Percentiles rank a stretch among this genome's conserved stretches.
These are phyloP conservation scores for Bergia puertoricense DNA, from an alignment of 92 coral and sea anemone genomes.

Conservation along the genomic window DNA sequence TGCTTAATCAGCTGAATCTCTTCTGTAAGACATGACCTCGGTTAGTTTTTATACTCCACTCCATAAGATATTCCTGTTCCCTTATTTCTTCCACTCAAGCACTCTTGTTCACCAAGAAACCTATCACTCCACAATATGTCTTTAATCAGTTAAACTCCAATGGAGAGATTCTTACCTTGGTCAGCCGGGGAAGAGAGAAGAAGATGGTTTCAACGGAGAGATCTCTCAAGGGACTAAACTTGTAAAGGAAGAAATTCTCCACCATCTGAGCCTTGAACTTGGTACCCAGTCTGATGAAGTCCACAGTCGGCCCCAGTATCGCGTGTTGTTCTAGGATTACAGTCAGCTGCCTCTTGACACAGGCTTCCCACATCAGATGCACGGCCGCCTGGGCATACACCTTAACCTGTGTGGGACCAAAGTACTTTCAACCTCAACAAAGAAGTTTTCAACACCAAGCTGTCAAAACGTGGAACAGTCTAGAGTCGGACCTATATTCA, in stretches of 20 bases:
- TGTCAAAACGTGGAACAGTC: too few species aligned
- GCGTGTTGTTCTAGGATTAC: constrained; percentile 60
- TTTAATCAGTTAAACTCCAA: too few species aligned
- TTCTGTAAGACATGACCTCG: too few species aligned
- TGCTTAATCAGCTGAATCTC: too few species aligned
- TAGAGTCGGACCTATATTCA: too few species aligned
- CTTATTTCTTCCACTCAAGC: too few species aligned
- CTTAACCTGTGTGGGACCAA: constrained; percentile 47
- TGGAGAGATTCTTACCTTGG: constrained; percentile 43
- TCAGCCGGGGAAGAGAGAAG: constrained; percentile 79
- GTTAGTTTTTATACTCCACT: too few species aligned
- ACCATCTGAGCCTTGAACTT: constrained; percentile 74
- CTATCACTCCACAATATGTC: too few species aligned
- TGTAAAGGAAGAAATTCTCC: constrained; percentile 82
- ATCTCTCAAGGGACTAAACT: constrained; percentile 75
- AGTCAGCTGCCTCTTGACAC: constrained; percentile 46
- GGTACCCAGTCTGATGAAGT: constrained; percentile 73
- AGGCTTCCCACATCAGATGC: constrained; percentile 75
- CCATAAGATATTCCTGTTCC: too few species aligned
- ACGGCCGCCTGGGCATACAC: constrained; percentile 69
- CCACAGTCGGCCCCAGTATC: constrained; percentile 68
- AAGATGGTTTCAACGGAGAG: constrained; percentile 81
- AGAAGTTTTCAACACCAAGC: neutral
- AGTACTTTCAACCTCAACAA: neutral
- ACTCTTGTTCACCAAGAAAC: too few species aligned